These are phyloP conservation scores for Ceratosolen solmsi DNA, from an alignment of 1,140 invertebrate genomes.

Conservation along the genomic window DNA sequence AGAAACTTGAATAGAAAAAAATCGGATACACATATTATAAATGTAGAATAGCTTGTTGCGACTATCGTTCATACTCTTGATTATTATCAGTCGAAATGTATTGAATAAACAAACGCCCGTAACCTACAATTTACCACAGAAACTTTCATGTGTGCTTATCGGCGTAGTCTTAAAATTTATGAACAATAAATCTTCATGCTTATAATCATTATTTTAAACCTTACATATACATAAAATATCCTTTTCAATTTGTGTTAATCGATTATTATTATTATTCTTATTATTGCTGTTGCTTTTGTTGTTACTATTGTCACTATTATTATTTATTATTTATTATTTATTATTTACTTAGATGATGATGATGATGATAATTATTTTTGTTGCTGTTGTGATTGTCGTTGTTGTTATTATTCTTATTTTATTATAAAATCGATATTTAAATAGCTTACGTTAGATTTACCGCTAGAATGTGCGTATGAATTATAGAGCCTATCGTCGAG, in stretches of 20 bases:
- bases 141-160: conserved; percentile 17
- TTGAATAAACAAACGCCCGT: conserved; percentile 6
- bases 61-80: neutral
- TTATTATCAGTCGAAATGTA: conserved; percentile 12
- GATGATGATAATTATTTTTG: too few relatives aligned
- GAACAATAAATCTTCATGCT: conserved; percentile 17
- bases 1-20: too few relatives aligned
- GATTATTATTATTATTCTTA: neutral
- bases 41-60: neutral
- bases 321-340: too few relatives aligned
- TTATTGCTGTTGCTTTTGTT: neutral
- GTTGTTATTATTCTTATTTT: too few relatives aligned
- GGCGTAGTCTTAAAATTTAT: neutral
- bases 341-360: too few relatives aligned
- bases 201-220: conserved; percentile 18
- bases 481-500: too few relatives aligned
- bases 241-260: neutral
- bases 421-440: too few relatives aligned
- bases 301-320: neutral
- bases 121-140: conserved; percentile 19
- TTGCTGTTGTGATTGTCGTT: too few relatives aligned
- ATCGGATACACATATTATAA: neutral
- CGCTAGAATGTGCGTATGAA: too few relatives aligned
- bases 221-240: conserved; percentile 2
- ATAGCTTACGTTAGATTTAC: too few relatives aligned